Conservation (phyloP, 2,888 invertebrate genomes). For the Seira musarum region DNA sequence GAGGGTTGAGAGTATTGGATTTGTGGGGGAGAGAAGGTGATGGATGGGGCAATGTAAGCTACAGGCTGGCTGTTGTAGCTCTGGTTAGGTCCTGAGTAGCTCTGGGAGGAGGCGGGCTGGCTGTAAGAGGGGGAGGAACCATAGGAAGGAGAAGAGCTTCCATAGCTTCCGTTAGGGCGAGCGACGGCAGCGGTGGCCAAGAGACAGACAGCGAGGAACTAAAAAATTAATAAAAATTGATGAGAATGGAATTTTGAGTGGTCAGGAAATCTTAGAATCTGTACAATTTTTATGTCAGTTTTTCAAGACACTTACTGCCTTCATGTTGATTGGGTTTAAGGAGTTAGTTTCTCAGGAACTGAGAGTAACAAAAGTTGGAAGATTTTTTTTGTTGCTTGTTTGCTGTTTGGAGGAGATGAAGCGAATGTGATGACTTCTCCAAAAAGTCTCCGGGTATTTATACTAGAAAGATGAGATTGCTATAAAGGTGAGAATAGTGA, state of each 20-base stretch:
- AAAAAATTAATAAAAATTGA: too few species aligned
- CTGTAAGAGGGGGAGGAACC: constrained; percentile 11
- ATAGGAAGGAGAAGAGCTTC: constrained; percentile 8
- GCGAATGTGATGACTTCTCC: constrained; percentile 28
- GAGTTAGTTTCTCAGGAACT: neutral
- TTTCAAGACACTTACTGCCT: neutral
- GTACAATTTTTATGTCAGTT: neutral
- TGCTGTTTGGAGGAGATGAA: constrained; percentile 24
- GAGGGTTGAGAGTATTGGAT: constrained; percentile 52
- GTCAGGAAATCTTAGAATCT: too few species aligned
- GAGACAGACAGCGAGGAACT: constrained; percentile 42
- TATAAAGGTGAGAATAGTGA: too few species aligned
- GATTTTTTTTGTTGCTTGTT: constrained; percentile 15
- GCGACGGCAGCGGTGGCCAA: constrained; percentile 51
- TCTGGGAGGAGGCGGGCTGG: constrained; percentile 41
- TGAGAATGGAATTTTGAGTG: too few species aligned
- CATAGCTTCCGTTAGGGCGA: constrained; percentile 17
- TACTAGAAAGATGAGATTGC: neutral
- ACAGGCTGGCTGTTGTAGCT: constrained; percentile 48
- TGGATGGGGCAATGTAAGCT: constrained; percentile 47
- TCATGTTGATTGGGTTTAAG: neutral
- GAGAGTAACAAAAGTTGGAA: too few species aligned
- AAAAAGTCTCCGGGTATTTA: constrained; percentile 20
- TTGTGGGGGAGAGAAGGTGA: constrained; percentile 52
- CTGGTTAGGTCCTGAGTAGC: constrained; percentile 48